Evolutionary conservation across 2,797 vertebrate species (phyloP).

Genomic region (Psittacula derbiana): DNA sequence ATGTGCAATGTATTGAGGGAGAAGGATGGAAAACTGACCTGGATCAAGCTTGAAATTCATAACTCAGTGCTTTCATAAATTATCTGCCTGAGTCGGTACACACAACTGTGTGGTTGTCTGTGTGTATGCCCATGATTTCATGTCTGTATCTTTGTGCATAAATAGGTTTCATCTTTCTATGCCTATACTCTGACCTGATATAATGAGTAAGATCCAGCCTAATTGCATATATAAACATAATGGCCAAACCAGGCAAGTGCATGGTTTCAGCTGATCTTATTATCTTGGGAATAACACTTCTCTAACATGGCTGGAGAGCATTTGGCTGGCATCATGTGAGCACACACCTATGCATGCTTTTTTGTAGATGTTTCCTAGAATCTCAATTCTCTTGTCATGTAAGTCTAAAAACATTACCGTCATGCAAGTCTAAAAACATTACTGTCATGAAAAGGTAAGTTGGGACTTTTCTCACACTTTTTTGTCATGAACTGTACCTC

Average conservation of each 20-base stretch:
- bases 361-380: background rate
- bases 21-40: background rate
- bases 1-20: rapidly evolving
- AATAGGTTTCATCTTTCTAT: background rate
- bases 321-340: background rate
- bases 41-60: background rate
- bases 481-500: background rate
- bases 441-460: background rate
- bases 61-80: background rate
- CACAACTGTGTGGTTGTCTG: background rate
- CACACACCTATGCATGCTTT: background rate
- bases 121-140: background rate
- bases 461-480: background rate
- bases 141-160: background rate
- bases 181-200: background rate
- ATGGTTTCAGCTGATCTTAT: background rate
- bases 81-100: background rate
- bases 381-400: background rate
- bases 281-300: background rate
- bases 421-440: background rate
- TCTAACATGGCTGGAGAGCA: background rate
- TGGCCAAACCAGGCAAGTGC: background rate
- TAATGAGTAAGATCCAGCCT: background rate
- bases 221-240: background rate
- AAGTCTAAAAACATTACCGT: background rate